These are phyloP conservation scores for Holacanthella duospinosa DNA, from an alignment of 2,888 invertebrate species.

Conservation along the genomic window DNA sequence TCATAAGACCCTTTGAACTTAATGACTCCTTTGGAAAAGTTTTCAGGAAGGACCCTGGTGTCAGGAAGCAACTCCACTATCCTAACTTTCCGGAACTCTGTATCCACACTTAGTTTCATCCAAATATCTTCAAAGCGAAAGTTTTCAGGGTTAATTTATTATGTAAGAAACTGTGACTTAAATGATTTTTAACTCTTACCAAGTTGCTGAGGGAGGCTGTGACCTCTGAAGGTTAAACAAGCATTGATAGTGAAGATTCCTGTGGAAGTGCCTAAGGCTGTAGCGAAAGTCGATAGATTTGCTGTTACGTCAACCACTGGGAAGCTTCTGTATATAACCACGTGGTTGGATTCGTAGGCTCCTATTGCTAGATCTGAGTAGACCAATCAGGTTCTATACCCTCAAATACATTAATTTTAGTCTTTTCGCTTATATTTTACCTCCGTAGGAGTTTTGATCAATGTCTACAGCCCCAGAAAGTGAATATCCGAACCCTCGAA, in stretches of 20 bases:
- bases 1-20: background rate
- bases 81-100: conserved; percentile 14
- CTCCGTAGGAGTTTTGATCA: conserved; percentile 51
- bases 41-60: background rate
- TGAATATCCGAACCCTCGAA: conserved; percentile 52
- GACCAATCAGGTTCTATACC: too few relatives aligned
- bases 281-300: conserved; percentile 16
- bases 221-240: conserved; percentile 19
- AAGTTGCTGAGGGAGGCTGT: conserved; percentile 5
- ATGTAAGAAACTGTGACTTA: background rate
- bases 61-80: conserved; percentile 16
- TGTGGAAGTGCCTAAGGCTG: conserved; percentile 16
- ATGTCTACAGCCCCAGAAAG: conserved; percentile 52
- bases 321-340: conserved; percentile 46
- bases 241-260: conserved; percentile 19
- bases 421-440: conserved; percentile 40
- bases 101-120: conserved; percentile 17
- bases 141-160: too few relatives aligned
- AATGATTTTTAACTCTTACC: background rate
- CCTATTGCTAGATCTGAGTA: conserved; percentile 51
- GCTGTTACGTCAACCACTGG: conserved; percentile 40
- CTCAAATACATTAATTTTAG: background rate
- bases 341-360: conserved; percentile 49
- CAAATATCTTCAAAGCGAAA: conserved; percentile 8
- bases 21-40: background rate